A percentile compares a stretch with the other conserved stretches of the same genome.
phyloP scores from a whole-genome alignment of 2,797 vertebrate species.

The Anas flavirostris region DNA sequence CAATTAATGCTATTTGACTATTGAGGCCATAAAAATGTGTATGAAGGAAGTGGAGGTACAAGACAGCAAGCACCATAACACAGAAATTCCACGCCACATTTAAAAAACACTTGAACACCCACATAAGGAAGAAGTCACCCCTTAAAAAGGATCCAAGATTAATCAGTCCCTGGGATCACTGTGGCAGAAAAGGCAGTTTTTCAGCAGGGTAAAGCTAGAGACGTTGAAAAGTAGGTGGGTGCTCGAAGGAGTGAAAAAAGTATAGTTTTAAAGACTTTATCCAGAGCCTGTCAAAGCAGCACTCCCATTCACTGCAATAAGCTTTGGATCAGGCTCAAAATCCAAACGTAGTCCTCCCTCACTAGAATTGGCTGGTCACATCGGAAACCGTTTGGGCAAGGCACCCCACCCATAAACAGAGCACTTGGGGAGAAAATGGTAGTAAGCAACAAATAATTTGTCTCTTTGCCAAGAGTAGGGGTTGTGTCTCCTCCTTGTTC shows the following conservation, averaged over 20 bases:
- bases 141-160: conserved; percentile 46
- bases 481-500: background rate
- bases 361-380: background rate
- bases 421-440: background rate
- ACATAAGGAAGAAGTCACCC: conserved; percentile 51
- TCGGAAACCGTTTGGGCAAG: conserved; percentile 42
- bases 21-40: conserved; percentile 12
- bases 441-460: conserved; percentile 43
- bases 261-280: background rate
- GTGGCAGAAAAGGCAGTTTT: conserved; percentile 3
- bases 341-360: background rate
- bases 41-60: conserved; percentile 33
- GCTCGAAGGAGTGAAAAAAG: conserved; percentile 5
- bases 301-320: conserved; percentile 37
- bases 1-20: conserved; percentile 30
- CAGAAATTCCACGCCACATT: conserved; percentile 39
- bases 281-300: background rate
- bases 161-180: background rate
- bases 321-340: conserved; percentile 21
- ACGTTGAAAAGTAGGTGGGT: background rate
- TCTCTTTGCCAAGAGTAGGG: conserved; percentile 26
- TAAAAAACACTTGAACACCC: conserved; percentile 50
- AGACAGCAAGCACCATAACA: conserved; percentile 32
- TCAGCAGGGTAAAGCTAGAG: background rate
- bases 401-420: conserved; percentile 59